Evolutionary conservation across 2,113 vertebrate species (phyloP), one percentile per base, ranked within the genome.

Genomic region (Cinclus mexicanus): DNA sequence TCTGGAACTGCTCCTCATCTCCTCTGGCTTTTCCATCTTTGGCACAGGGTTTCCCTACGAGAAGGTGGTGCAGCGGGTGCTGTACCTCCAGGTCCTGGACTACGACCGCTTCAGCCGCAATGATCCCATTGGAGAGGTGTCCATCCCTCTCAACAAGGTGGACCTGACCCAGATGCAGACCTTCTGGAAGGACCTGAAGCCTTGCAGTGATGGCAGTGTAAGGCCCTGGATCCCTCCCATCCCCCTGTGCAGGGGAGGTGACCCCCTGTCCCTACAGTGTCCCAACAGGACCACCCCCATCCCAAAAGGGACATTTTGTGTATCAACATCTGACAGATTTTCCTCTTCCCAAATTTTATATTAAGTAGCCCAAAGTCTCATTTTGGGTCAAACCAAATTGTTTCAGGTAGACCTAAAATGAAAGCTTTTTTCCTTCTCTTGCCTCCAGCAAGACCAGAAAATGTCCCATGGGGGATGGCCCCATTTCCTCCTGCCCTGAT

Each of bases 161-260:
- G 99, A 99, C 97, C 98, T 99, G 96, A 99, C 98, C 59, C 99
- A 99, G 98, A 99, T 99, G 99, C 99, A 99, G 98, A 99, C 99
- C 63, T 99, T 99, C 98, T 99, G 99, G 99, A 99, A 99, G 98
- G 99, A 99, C 90, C 98, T 99, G 93, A 99, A 99, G 96, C 99
- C 99, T 35, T 99, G 99, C 98, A 99, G 99, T 4, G 99, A 99
- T n/a, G 99, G 99, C 98, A 99, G 99, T 11, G 99, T 99, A 98
- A 99, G 99, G 39, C 69, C 47, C 72, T 20, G 89, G 9, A 14
- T 28, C 46, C 24, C 8, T 64, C 25, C 39, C 2, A 3, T 1
- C 12, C 14, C 25, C 18, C 19, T 3, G 46, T 41, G 26, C 24
- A 44, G 17, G 11, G 50, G n/a, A 46, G 8, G 55, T 12, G 12